Percentiles rank a stretch among this genome's conserved stretches.
Conservation (phyloP, 2,888 invertebrate genomes). For the Drosophila engyochracea region DNA sequence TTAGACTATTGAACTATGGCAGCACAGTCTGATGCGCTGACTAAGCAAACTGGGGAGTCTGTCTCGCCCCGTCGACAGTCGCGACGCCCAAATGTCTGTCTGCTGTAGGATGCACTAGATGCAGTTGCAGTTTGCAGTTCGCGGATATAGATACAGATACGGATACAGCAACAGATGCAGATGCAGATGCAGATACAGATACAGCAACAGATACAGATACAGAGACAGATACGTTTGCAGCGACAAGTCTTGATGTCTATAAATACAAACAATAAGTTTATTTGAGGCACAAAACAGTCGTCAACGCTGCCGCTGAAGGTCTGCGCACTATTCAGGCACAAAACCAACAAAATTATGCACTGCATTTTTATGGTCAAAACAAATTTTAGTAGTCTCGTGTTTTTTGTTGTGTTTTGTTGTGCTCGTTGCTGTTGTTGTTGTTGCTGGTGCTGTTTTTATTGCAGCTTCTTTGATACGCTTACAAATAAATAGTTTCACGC, state of each 20-base stretch:
- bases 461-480: conserved; percentile 76
- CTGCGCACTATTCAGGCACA: conserved; percentile 51
- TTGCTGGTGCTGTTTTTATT: conserved; percentile 38
- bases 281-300: conserved; percentile 66
- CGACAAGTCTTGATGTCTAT: conserved; percentile 52
- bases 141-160: conserved; percentile 12
- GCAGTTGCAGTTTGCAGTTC: conserved; percentile 18
- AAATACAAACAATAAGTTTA: conserved; percentile 66
- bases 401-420: conserved; percentile 20
- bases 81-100: conserved; percentile 75
- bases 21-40: conserved; percentile 47
- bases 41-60: conserved; percentile 47
- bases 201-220: conserved; percentile 7
- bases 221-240: conserved; percentile 13
- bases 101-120: conserved; percentile 19
- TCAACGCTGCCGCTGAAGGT: conserved; percentile 63
- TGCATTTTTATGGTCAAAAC: conserved; percentile 68
- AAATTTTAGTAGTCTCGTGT: conserved; percentile 32
- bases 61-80: conserved; percentile 25
- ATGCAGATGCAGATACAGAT: conserved; percentile 18
- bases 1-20: conserved; percentile 76
- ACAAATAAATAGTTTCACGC: conserved; percentile 80
- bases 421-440: conserved; percentile 23
- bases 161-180: conserved; percentile 14
- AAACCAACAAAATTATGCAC: conserved; percentile 56